Evolutionary conservation across 2,888 invertebrate genomes (phyloP).

Genomic region (Thelaira solivaga): DNA sequence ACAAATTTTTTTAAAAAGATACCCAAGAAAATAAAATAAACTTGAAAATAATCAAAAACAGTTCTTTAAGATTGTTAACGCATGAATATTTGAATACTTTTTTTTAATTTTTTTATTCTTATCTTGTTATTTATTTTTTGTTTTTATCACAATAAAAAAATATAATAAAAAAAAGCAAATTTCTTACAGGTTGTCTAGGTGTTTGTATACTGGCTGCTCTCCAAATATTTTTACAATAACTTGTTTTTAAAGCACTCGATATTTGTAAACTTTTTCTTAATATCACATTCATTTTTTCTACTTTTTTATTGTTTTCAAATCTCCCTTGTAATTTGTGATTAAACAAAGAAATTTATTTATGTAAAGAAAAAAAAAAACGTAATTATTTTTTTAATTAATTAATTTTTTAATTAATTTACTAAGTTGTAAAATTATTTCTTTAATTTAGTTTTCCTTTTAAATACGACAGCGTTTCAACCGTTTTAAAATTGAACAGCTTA

Average conservation of each 20-base stretch:
- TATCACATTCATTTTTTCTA: conserved; percentile 49
- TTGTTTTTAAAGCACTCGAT: conserved; percentile 38
- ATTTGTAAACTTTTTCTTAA: conserved; percentile 46
- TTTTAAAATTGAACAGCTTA: conserved; percentile 36
- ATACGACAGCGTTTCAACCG: background rate
- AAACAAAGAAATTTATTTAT: background rate
- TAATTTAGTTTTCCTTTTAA: background rate
- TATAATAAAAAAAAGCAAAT: too few species aligned
- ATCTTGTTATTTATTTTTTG: background rate
- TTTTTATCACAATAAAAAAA: conserved; percentile 3
- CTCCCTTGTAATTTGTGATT: background rate
- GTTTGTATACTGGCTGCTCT: conserved; percentile 55
- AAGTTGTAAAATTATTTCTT: too few species aligned
- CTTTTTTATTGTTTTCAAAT: conserved; percentile 14
- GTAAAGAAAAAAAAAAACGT: background rate
- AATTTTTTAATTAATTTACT: too few species aligned
- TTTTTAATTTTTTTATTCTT: background rate
- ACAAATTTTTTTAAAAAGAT: too few species aligned
- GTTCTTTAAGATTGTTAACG: too few species aligned
- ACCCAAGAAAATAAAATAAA: too few species aligned
- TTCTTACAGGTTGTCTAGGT: conserved; percentile 57
- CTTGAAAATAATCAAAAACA: too few species aligned
- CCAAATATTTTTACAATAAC: conserved; percentile 51
- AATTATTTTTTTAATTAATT: background rate
- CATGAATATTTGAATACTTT: background rate